Base-by-base conservation (phyloP, 35 echinoderm and acorn worm species). In the Apostichopus parvimensis region DNA sequence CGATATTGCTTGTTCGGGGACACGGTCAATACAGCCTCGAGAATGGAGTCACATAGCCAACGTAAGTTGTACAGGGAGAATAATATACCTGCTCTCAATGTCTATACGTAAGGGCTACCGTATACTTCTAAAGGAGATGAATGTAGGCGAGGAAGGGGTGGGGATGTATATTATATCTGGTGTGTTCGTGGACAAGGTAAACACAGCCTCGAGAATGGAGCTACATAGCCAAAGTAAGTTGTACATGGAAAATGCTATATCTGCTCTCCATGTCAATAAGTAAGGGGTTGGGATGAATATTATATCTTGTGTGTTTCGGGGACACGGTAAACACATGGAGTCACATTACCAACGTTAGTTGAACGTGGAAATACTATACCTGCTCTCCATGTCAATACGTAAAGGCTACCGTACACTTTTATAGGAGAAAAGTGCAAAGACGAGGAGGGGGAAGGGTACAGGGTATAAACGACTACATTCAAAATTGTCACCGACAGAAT, bases 1-100 rank as follows among this genome's bases (percentile, higher is more conserved):
- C 34, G 94, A n/a, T 95, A 88, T 75, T 95, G 94, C 79, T 62
- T 95, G 1, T 95, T 95, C 64, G 94, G 94, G 18, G 94, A 95
- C 56, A 95, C 34, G 34, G 34, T 45, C 34, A 45, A 45, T 4
- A 45, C 34, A 45, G 34, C 34, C 34, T 45, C 34, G 90, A 60
- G 94, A 65, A 95, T 95, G 94, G 94, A 95, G 60, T 87, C 90
- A 1, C 82, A 95, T 71, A 57, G 94, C 56, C 52, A 92, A 62
- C 94, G 94, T 82, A 55, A 82, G 79, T 15, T 68, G 34, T 45
- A 45, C 2, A 45, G 0, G 34, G 34, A 45, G 2, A 45, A 45
- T 45, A 45, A 3, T 45, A 45, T 45, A 34, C 28, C 1, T 34
- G 28, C 2, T 34, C 28, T 34, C 28, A 1, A 2, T 34, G 28